These are phyloP conservation scores for Lordiphosa clarofinis DNA, from an alignment of 1,140 invertebrate genomes.

Conservation along the genomic window DNA sequence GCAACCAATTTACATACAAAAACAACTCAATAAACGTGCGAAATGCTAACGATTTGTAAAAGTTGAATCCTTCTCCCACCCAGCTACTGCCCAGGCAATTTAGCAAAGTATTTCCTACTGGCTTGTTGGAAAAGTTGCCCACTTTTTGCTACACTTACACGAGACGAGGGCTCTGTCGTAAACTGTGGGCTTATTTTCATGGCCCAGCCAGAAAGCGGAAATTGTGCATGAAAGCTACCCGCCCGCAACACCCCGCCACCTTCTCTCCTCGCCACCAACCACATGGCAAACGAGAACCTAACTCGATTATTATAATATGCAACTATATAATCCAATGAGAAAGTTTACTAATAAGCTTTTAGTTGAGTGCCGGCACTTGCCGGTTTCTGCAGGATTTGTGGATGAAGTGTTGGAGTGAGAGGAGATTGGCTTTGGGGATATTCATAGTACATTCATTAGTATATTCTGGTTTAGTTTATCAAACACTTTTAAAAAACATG, in stretches of 20 bases:
- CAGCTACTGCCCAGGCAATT: constrained; percentile 56
- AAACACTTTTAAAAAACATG: no score
- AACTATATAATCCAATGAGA: constrained; percentile 72
- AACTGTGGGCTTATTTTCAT: constrained; percentile 71
- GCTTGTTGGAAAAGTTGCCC: constrained; percentile 63
- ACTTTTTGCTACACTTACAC: constrained; percentile 59
- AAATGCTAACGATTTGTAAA: constrained; percentile 77
- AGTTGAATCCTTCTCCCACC: constrained; percentile 42
- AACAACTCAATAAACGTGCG: constrained; percentile 78
- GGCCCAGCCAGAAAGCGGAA: constrained; percentile 56
- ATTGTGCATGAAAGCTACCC: constrained; percentile 71
- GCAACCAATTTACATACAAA: constrained; percentile 77
- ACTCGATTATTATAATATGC: constrained; percentile 76
- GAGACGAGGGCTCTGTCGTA: constrained; percentile 40
- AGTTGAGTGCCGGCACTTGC: constrained; percentile 60
- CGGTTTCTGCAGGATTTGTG: constrained; percentile 28
- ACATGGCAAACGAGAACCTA: constrained; percentile 50
- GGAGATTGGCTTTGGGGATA: no score
- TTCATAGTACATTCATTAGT: no score
- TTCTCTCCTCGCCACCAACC: background rate
- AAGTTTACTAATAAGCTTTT: constrained; percentile 73
- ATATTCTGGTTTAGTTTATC: no score
- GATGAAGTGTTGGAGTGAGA: constrained; percentile 2
- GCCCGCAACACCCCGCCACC: background rate
- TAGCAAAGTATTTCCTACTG: constrained; percentile 73